Evolutionary conservation across 2,888 invertebrate genomes (phyloP), one percentile per base, ranked within the genome.

Genomic region (Pristionchus entomophagus): DNA sequence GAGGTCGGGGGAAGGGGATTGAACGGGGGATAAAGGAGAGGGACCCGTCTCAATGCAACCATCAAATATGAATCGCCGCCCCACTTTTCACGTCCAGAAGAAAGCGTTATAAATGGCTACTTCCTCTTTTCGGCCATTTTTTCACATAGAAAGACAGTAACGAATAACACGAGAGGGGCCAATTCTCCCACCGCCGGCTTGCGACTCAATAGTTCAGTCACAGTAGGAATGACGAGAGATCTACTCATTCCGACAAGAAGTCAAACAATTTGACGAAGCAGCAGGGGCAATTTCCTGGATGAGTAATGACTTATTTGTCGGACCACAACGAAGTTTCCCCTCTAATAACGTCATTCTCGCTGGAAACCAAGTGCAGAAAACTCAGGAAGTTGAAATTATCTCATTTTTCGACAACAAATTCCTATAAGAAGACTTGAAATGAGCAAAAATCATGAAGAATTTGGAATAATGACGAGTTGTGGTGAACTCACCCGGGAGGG

Each of bases 51-150:
- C 45, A 45, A 65, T 65, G 65, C 65, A 65, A 65, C 65, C 65
- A 65, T 65, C 35, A 65, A 38, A 65, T 65, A 65, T 65, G 65
- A 65, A 65, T 65, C 65, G 35, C 29, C 65, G 35, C 65, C 65
- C 35, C 17, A n/a, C n/a, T n/a, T n/a, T n/a, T n/a, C 0, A 35
- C 45, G 65, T 22, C 14, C 35, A 32, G 19, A 19, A 35, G 35
- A 65, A 65, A 35, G 35, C 35, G 5, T 65, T 65, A 65, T 22
- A 65, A 65, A 65, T 65, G 65, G 65, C 65, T 4, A 65, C 65
- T 65, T 65, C 65, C 65, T 65, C 35, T 6, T 35, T 65, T 65
- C 19, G 17, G 35, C 59, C 14, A 29, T n/a, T n/a, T n/a, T n/a
- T n/a, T n/a, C n/a, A n/a, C n/a, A n/a, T n/a, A n/a, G n/a, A n/a